A percentile compares a stretch with the other conserved stretches of the same genome.
phyloP scores from a whole-genome alignment of 2,113 vertebrate species.

The Atractosteus spatula region DNA sequence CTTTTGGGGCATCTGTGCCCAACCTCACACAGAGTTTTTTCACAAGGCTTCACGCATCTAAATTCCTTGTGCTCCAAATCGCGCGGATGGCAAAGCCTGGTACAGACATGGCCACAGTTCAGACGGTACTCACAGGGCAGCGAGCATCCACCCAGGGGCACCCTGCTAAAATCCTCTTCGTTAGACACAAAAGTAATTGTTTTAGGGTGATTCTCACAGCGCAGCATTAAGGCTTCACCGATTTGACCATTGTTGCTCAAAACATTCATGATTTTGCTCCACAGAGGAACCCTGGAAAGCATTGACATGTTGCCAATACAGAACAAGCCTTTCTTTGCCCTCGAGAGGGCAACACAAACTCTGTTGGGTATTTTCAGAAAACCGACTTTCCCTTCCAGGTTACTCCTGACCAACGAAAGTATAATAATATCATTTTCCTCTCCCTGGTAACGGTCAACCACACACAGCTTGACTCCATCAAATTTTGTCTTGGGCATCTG shows the following conservation, averaged over 20 bases:
- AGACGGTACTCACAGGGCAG: conserved; percentile 34
- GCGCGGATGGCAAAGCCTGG: conserved; percentile 33
- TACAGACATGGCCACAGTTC: conserved; percentile 38
- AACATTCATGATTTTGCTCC: conserved; percentile 27
- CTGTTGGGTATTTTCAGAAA: conserved; percentile 40
- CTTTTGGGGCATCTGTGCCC: conserved; percentile 31
- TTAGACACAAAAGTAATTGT: conserved; percentile 23
- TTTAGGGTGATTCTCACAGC: conserved; percentile 40
- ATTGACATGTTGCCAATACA: conserved; percentile 39
- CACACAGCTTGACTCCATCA: conserved; percentile 24
- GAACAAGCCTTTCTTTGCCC: conserved; percentile 44
- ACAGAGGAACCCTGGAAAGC: conserved; percentile 30
- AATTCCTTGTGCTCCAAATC: conserved; percentile 30
- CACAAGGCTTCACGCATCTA: conserved; percentile 30
- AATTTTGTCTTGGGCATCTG: conserved; percentile 25
- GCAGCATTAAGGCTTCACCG: conserved; percentile 25
- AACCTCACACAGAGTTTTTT: conserved; percentile 19
- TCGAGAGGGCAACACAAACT: conserved; percentile 40
- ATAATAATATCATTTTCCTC: conserved; percentile 48
- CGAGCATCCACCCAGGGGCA: conserved; percentile 38
- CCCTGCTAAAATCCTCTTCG: conserved; percentile 24
- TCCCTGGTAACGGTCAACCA: conserved; percentile 44
- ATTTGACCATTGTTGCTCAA: conserved; percentile 19
- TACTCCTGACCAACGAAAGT: conserved; percentile 43
- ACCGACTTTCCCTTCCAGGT: conserved; percentile 29